Conservation (phyloP, 2,113 vertebrate genomes). For the Syrrhaptes paradoxus region DNA sequence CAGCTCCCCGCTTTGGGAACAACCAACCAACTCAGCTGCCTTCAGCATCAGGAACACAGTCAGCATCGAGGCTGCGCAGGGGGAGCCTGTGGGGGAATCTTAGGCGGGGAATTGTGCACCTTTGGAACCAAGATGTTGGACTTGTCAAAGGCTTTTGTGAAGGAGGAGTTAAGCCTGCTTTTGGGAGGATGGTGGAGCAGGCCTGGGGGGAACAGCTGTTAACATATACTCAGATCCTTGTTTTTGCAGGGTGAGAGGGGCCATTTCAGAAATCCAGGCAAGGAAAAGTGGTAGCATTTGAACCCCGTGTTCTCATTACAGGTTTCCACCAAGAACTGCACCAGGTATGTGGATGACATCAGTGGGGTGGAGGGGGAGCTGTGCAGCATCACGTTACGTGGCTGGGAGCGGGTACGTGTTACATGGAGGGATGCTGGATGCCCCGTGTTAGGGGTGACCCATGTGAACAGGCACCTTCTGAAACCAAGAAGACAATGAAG, state of each 20-base stretch:
- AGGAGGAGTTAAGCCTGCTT: neutral
- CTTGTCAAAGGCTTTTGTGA: neutral
- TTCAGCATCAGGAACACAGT: neutral
- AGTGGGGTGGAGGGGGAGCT: neutral
- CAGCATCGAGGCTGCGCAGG: fast-evolving
- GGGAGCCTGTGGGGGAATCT: neutral
- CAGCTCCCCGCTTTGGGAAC: neutral
- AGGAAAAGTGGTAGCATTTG: neutral
- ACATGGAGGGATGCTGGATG: neutral
- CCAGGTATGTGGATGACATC: neutral
- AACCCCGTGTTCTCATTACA: neutral
- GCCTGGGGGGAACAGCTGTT: neutral
- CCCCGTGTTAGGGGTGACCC: neutral
- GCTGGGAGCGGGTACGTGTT: neutral
- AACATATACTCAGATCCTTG: neutral
- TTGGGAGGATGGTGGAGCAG: neutral
- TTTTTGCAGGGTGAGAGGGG: neutral
- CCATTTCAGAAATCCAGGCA: neutral
- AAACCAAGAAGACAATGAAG: too few species aligned
- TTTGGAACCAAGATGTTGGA: neutral
- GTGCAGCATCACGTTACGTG: fast-evolving
- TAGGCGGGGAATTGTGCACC: neutral
- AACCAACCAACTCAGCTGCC: conserved; percentile 1
- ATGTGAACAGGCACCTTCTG: neutral
- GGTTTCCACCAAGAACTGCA: neutral